Conservation (phyloP, 2,888 invertebrate genomes). For the Platypus cylindrus region DNA sequence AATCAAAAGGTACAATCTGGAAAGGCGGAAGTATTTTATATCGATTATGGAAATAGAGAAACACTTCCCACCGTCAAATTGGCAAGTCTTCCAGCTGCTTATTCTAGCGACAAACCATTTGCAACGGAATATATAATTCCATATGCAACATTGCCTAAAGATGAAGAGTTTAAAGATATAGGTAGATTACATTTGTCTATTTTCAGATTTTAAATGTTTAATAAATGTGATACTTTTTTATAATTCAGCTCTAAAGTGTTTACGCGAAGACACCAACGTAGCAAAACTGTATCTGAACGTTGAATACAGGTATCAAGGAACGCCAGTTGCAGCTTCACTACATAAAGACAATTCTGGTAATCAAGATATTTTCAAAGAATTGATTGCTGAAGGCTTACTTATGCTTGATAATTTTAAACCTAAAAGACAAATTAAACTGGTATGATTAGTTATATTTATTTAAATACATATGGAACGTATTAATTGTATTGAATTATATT, state of each 20-base stretch:
- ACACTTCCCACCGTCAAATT: conserved; percentile 43
- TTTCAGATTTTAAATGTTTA: background rate
- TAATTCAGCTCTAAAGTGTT: conserved; percentile 29
- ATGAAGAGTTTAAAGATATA: conserved; percentile 71
- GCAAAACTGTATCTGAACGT: conserved; percentile 71
- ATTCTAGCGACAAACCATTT: conserved; percentile 60
- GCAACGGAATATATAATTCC: conserved; percentile 83
- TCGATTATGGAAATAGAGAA: conserved; percentile 88
- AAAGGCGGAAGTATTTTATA: conserved; percentile 71
- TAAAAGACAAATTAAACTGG: conserved; percentile 63
- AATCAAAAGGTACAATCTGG: conserved; percentile 35
- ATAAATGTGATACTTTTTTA: background rate
- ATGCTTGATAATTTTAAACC: conserved; percentile 71
- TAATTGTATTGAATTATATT: conserved; percentile 1
- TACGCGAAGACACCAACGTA: conserved; percentile 50
- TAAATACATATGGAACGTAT: background rate
- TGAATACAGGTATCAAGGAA: conserved; percentile 52
- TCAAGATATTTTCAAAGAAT: conserved; percentile 59
- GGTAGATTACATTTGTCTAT: conserved; percentile 4
- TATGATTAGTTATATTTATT: conserved; percentile 30
- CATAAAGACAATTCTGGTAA: conserved; percentile 40
- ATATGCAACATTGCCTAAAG: conserved; percentile 70
- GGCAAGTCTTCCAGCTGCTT: conserved; percentile 72
- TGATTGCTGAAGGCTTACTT: conserved; percentile 77
- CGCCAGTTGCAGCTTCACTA: conserved; percentile 45